These are phyloP conservation scores for Parnassius glacialis DNA, from an alignment of 2,888 invertebrate genomes.

Conservation along the genomic window DNA sequence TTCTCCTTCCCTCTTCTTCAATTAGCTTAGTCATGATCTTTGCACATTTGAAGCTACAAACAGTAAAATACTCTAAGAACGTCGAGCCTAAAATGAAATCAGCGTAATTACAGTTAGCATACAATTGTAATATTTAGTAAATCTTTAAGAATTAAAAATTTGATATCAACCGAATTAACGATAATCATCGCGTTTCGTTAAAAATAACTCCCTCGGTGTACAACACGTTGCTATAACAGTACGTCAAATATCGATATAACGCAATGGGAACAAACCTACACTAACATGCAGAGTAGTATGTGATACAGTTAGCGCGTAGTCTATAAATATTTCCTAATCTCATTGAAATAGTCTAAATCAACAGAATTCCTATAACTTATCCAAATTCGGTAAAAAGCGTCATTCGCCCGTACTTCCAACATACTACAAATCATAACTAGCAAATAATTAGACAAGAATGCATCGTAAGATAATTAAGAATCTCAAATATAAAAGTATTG, in stretches of 20 bases:
- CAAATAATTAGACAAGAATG: conserved; percentile 69
- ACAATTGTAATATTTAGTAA: background rate
- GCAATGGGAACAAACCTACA: conserved; percentile 62
- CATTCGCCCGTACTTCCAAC: conserved; percentile 62
- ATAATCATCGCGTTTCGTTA: conserved; percentile 13
- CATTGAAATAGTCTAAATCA: conserved; percentile 44
- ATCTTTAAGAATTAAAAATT: background rate
- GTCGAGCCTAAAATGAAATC: background rate
- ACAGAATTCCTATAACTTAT: conserved; percentile 20
- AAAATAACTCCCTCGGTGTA: no score
- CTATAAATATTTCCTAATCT: conserved; percentile 48
- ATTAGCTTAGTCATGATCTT: conserved; percentile 16
- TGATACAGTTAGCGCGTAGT: conserved; percentile 74
- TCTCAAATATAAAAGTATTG: conserved; percentile 72
- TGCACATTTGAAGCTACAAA: background rate
- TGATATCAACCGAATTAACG: conserved; percentile 3
- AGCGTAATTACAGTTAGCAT: background rate
- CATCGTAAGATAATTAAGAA: conserved; percentile 73
- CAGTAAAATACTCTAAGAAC: conserved; percentile 13
- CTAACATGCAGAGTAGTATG: conserved; percentile 67
- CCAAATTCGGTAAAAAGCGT: conserved; percentile 1
- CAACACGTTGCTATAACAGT: no score
- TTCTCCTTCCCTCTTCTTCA: conserved; percentile 14
- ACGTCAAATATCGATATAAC: conserved; percentile 31
- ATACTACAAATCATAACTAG: conserved; percentile 62